Evolutionary conservation across 2,113 vertebrate genomes (phyloP), one percentile per base, ranked within the genome.

Genomic region (Corythornis madagascariensis): DNA sequence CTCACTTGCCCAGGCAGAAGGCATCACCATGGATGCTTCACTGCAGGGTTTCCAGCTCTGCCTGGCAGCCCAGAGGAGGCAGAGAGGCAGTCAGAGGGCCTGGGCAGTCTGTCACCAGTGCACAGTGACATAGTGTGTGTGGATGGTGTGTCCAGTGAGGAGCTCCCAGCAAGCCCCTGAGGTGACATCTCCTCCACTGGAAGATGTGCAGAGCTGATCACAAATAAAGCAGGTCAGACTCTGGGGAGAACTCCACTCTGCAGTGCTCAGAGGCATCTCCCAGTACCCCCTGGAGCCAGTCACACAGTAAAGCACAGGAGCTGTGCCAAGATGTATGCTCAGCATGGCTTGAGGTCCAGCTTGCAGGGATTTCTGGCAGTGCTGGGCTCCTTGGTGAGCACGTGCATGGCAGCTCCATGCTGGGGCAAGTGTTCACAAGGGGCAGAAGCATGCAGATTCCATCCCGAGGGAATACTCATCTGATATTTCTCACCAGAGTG

Each of bases 321-420:
- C 57, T 63, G 16, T 95, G 93, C 90, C 95, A 96, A 90, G 73
- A 55, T 50, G 57, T 94, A 82, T 76, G 88, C 83, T 92, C 76
- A 86, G 70, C 48, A 1, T 4, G 59, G 72, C 28, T 60, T 31
- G 70, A 31, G 8, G 3, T 88, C 50, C 92, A 90, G 75, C 76
- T 92, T 71, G 35, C 74, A 63, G 73, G 83, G 69, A 52, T 92
- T 74, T 71, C 88, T 95, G 90, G 79, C 76, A 66, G 53, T 5
- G 18, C 80, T 75, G 80, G 50, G 53, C 40, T 29, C 94, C 86
- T 90, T 69, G 90, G 55, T 11, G 83, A 94, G 90, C 77, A 38
- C 4, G 18, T 63, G 90, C 76, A 63, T 0, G 1, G 59, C 92
- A 93, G 83, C 80, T 95, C 72, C 88, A 71, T 0, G 7, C 92